A percentile compares a stretch with the other conserved stretches of the same genome.
Evolutionary conservation across 2,888 invertebrate genomes (phyloP).

Genomic region (Drosophila engyochracea): DNA sequence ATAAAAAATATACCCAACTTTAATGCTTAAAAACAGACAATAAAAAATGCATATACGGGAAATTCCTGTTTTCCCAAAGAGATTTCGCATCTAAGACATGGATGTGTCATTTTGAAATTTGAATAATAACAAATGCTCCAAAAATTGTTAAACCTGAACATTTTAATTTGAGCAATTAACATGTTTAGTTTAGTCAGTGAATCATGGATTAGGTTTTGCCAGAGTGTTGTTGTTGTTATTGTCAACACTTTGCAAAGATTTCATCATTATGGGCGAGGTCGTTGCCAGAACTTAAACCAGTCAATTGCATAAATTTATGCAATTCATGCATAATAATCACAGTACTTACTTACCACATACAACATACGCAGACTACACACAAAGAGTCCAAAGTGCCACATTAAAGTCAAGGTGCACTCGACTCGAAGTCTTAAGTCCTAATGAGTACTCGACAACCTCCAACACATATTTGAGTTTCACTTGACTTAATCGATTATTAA

Average conservation of each 20-base stretch:
- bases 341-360: background rate
- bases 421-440: slow-evolving; percentile 9
- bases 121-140: background rate
- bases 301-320: slow-evolving; percentile 39
- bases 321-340: slow-evolving; percentile 47
- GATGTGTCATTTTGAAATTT: background rate
- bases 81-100: background rate
- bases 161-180: slow-evolving; percentile 25
- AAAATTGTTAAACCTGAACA: background rate
- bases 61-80: background rate
- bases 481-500: slow-evolving; percentile 19
- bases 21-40: background rate
- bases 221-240: too few relatives aligned
- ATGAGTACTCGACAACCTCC: background rate
- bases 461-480: slow-evolving; percentile 4
- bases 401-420: slow-evolving; percentile 54
- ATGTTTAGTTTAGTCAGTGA: background rate
- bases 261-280: slow-evolving; percentile 45
- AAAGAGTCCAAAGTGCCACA: slow-evolving; percentile 23
- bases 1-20: background rate
- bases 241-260: background rate
- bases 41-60: background rate
- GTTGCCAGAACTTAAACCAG: slow-evolving; percentile 16
- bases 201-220: slow-evolving; percentile 4
- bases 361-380: slow-evolving; percentile 21